These are phyloP conservation scores for Patella pellucida DNA, from an alignment of 2,888 invertebrate species.

Conservation along the genomic window DNA sequence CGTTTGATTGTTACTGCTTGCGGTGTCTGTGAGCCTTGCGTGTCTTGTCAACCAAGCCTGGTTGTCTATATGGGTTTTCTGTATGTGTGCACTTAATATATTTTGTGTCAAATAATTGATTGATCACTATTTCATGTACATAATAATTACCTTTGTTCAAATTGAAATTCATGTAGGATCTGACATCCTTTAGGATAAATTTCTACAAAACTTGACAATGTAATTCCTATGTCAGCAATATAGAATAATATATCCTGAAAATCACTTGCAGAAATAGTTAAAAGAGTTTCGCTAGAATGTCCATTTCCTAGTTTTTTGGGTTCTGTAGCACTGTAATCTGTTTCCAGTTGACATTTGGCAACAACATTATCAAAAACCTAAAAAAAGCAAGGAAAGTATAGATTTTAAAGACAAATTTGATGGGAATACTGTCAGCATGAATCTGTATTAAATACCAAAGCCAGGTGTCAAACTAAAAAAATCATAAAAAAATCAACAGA, in stretches of 20 bases:
- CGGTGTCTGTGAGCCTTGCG: too few species aligned
- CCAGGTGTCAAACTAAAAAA: neutral
- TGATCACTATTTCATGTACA: too few species aligned
- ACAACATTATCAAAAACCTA: constrained; percentile 70
- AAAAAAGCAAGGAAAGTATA: constrained; percentile 20
- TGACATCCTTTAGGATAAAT: constrained; percentile 76
- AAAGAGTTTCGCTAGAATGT: constrained; percentile 36
- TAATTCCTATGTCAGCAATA: constrained; percentile 80
- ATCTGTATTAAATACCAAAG: too few species aligned
- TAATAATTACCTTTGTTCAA: constrained; percentile 54
- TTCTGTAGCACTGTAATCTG: constrained; percentile 34
- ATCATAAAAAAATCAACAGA: too few species aligned
- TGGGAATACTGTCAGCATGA: too few species aligned
- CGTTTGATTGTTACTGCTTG: too few species aligned
- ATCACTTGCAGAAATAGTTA: constrained; percentile 53
- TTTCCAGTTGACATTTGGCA: constrained; percentile 56
- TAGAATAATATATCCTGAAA: constrained; percentile 80
- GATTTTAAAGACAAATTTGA: too few species aligned
- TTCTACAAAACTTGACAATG: constrained; percentile 80
- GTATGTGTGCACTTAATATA: too few species aligned
- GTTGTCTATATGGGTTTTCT: too few species aligned
- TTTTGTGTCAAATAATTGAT: too few species aligned
- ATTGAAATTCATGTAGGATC: constrained; percentile 75
- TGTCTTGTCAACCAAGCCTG: too few species aligned
- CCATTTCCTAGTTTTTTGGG: constrained; percentile 54